phyloP scores from a whole-genome alignment of 2,113 vertebrate species.

The Dendropsophus ebraccatus region DNA sequence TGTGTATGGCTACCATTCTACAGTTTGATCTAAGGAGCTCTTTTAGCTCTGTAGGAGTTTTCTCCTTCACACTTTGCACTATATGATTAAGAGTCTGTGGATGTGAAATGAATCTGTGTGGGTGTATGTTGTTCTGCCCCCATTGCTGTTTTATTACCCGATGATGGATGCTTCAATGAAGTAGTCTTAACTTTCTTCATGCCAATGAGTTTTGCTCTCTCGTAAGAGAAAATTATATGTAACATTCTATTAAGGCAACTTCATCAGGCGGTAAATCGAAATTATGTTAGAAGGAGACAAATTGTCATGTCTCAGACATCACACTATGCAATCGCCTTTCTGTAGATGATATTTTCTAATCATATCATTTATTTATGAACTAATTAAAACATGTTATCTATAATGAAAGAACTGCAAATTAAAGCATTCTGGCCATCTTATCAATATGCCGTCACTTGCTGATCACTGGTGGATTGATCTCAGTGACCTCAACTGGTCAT shows the following conservation, averaged over 20 bases:
- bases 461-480: too few species aligned
- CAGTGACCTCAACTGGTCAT: too few species aligned
- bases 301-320: background rate
- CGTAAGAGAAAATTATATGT: background rate
- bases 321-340: background rate
- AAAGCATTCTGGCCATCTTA: background rate
- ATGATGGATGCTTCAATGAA: conserved; percentile 12
- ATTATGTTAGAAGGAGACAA: background rate
- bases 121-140: background rate
- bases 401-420: background rate
- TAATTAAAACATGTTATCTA: background rate
- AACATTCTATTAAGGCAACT: background rate
- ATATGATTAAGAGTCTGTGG: background rate
- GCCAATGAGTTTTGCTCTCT: background rate
- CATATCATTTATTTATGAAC: background rate
- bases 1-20: background rate
- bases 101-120: conserved; percentile 2
- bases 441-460: too few species aligned
- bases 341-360: background rate
- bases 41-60: background rate
- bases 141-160: background rate
- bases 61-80: conserved; percentile 1
- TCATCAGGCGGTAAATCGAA: background rate
- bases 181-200: background rate
- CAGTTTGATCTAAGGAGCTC: background rate